Conservation (phyloP, 2,113 vertebrate species). For the Diadophis punctatus region DNA sequence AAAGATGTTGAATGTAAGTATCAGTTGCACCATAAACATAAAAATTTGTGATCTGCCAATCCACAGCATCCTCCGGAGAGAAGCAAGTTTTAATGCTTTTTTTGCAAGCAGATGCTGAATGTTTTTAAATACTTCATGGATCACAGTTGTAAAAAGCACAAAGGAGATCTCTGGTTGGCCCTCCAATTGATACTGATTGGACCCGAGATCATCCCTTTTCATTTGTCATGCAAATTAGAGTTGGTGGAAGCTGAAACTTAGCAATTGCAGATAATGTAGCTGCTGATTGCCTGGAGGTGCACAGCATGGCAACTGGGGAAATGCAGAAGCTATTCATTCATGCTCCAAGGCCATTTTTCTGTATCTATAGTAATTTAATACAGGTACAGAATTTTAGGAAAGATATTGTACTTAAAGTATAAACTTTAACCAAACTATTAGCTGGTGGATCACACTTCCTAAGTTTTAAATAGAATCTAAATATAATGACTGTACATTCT, state of each 20-base stretch:
- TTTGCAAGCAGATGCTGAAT: neutral
- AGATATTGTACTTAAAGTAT: neutral
- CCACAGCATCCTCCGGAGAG: neutral
- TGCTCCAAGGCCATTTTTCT: neutral
- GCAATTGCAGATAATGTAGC: neutral
- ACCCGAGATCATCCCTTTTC: neutral
- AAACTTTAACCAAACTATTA: neutral
- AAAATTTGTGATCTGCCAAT: neutral
- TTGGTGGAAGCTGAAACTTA: neutral
- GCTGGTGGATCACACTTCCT: neutral
- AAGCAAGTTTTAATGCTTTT: neutral
- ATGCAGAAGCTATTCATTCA: neutral
- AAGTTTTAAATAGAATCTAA: neutral
- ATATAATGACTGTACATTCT: constrained; percentile 1
- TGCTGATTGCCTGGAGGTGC: neutral
- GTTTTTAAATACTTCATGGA: constrained; percentile 28
- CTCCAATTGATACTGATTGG: neutral
- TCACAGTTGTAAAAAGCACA: constrained; percentile 12
- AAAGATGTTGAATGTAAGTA: neutral
- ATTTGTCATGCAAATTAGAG: neutral
- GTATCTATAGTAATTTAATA: constrained; percentile 6
- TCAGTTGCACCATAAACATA: neutral
- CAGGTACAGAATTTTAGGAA: neutral
- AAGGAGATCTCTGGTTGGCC: constrained; percentile 18
- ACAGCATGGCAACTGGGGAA: neutral